Percentiles rank a stretch among this genome's conserved stretches.
Conservation (phyloP, 2,888 invertebrate genomes). For the Cylloceria caligata region DNA sequence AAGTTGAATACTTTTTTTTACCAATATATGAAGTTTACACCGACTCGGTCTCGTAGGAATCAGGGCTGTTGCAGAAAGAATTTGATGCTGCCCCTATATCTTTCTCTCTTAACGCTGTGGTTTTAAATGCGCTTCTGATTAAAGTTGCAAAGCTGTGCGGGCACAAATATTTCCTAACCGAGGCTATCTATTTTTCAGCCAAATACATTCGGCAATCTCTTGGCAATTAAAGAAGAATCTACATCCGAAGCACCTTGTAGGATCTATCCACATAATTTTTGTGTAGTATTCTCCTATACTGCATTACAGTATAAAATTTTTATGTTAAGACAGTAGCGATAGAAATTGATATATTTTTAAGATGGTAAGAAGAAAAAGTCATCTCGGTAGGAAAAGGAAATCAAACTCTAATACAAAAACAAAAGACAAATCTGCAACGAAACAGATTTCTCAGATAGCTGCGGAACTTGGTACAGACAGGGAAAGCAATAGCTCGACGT, state of each 20-base stretch:
- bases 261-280: background rate
- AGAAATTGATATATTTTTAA: background rate
- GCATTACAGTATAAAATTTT: background rate
- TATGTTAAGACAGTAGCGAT: background rate
- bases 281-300: background rate
- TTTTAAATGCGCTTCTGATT: background rate
- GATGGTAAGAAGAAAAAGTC: background rate
- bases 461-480: too few relatives aligned
- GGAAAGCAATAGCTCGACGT: background rate
- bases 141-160: background rate
- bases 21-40: too few relatives aligned
- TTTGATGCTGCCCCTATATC: too few relatives aligned
- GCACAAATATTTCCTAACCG: background rate
- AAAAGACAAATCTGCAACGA: background rate
- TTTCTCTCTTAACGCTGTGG: background rate
- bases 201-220: background rate
- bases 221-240: conserved; percentile 8
- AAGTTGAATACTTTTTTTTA: too few relatives aligned
- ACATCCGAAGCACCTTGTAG: background rate
- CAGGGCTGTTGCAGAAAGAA: too few relatives aligned
- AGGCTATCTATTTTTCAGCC: conserved; percentile 40
- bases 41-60: too few relatives aligned
- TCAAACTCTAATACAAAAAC: background rate
- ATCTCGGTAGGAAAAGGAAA: background rate
- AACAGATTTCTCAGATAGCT: background rate